Evolutionary conservation across 1,140 invertebrate genomes (phyloP), one percentile per base, ranked within the genome.

Genomic region (Lepidostoma basale): DNA sequence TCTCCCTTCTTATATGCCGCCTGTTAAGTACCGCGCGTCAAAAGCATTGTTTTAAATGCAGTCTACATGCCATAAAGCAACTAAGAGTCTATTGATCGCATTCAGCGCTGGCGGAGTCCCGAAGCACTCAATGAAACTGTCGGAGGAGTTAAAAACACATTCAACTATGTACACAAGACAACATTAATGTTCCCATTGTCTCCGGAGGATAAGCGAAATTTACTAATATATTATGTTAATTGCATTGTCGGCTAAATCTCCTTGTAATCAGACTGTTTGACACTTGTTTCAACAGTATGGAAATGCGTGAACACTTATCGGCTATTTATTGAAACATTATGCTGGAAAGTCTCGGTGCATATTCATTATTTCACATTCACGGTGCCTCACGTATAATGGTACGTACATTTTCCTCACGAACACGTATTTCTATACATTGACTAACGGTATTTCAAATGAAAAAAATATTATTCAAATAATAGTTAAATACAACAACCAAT

Each of bases 241-340:
- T 5, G 33, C 9, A 14, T 18, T 28, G 49, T 28, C 49, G 49
- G 49, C 26, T 54, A 30, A 30, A 54, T 54, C n/a, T 30, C 25
- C 26, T 30, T 30, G 26, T 54, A 52, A 52, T 52, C 47, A 28
- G 22, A 33, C 49, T 30, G 25, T 54, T 3, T 5, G 30, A n/a
- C 49, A 54, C 49, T 54, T 54, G 49, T 54, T 12, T 14, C 25
- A 54, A 54, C 26, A 54, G 1, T 54, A 54, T 54, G 49, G 25
- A 30, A 54, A 54, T 54, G 14, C 25, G 14, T n/a, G n/a, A 16
- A n/a, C 25, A n/a, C 26, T 14, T 54, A 30, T 30, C 26, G 25
- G 49, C 10, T 18, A 28, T 16, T 54, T 54, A 26, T 16, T 52
- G 4, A 52, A n/a, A 22, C 25, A 28, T 33, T 54, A 4, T 28